Evolutionary conservation across 2,113 vertebrate species (phyloP), one percentile per base, ranked within the genome.

Genomic region (Hoplias malabaricus): DNA sequence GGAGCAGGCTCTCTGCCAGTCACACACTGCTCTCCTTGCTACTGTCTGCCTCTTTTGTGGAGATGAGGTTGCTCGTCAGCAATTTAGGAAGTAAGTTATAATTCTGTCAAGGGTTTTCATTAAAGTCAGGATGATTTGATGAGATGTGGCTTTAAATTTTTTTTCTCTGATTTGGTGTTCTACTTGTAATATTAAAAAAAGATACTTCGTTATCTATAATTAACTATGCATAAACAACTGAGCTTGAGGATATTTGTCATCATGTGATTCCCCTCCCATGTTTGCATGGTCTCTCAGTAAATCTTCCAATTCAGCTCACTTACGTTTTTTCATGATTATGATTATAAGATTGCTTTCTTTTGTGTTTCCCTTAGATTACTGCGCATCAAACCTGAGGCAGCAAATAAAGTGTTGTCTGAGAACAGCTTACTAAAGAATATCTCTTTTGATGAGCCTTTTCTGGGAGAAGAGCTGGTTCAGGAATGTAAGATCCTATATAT

Each of bases 51-150:
- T 99, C 68, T 96, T 96, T 78, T 95, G 93, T 90, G 98, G 97
- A 77, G 98, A 98, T 77, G 98, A 99, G 87, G 88, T 99, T 69
- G 94, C 90, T 75, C 93, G 98, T 80, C 95, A 96, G 74, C 96
- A 96, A 42, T 98, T 94, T 84, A 91, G 93, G 82, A 96, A 95
- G 98, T 98, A 85, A 54, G 73, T 69, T 38, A 46, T 29, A 40
- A 8, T 63, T 62, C 31, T 40, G 4, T 19, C 5, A n/a, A 10
- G 2, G 4, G 9, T 19, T 23, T 25, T n/a, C 4, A 0, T 36
- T 66, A 31, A n/a, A n/a, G n/a, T n/a, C n/a, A n/a, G n/a, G n/a
- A n/a, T n/a, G n/a, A n/a, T n/a, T n/a, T n/a, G n/a, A n/a, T n/a
- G n/a, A n/a, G n/a, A n/a, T n/a, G n/a, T n/a, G n/a, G n/a, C n/a